Conservation (phyloP, 2,797 vertebrate species). For the Furcifer pardalis region DNA sequence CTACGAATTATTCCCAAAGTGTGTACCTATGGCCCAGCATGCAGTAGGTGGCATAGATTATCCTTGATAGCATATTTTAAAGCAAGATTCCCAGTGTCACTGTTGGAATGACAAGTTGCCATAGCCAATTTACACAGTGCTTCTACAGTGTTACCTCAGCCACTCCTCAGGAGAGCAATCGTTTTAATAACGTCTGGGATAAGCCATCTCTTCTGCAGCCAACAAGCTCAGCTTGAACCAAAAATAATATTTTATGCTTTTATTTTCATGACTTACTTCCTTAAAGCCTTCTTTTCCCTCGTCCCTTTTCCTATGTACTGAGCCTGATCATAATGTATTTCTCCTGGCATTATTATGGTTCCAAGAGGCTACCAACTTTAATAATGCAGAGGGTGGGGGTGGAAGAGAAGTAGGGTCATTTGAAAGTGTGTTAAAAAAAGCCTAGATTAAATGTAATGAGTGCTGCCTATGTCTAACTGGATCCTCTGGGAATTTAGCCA, state of each 20-base stretch:
- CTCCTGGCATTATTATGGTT: not conserved
- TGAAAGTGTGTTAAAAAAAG: not conserved
- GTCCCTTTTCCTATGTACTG: not conserved
- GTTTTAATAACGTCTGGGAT: constrained; percentile 53
- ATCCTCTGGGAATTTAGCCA: not conserved
- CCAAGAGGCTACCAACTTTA: not conserved
- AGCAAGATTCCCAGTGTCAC: constrained; percentile 44
- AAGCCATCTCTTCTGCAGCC: constrained; percentile 50
- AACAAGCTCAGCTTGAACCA: constrained; percentile 48
- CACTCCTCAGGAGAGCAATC: constrained; percentile 41
- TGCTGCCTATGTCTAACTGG: not conserved
- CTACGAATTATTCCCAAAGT: constrained; percentile 36
- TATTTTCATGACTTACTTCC: constrained; percentile 56
- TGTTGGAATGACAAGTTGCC: constrained; percentile 55
- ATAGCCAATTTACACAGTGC: constrained; percentile 45
- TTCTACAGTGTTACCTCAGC: constrained; percentile 24
- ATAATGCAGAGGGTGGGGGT: not conserved
- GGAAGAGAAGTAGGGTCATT: not conserved
- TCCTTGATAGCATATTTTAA: constrained; percentile 36
- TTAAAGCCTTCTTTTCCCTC: constrained; percentile 50
- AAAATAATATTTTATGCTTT: constrained; percentile 49
- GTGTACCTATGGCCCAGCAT: constrained; percentile 22
- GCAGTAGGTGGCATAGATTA: constrained; percentile 43
- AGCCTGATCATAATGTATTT: not conserved
- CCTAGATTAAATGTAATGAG: constrained; percentile 3